Evolutionary conservation across 2,888 invertebrate genomes (phyloP).

Genomic region (Epiblema foenella): DNA sequence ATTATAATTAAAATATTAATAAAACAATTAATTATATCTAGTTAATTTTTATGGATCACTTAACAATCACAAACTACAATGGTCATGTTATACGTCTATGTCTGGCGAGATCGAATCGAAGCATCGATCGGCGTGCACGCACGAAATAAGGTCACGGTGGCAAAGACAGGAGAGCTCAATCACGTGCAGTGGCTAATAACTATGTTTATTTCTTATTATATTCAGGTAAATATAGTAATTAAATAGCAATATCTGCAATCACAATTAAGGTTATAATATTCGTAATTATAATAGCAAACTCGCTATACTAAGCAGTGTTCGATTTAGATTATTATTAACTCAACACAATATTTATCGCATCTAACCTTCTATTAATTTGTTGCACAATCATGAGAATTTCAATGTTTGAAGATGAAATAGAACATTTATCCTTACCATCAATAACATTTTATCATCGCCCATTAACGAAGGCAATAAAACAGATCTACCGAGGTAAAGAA

Average conservation of each 20-base stretch:
- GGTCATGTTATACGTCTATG: constrained; percentile 20
- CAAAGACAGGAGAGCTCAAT: constrained; percentile 2
- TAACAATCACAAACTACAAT: constrained; percentile 22
- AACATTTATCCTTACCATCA: constrained; percentile 36
- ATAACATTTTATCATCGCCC: constrained; percentile 42
- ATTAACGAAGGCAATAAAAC: constrained; percentile 43
- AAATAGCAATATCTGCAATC: neutral
- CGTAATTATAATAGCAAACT: neutral
- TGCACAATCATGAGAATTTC: constrained; percentile 20
- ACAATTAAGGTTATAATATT: neutral
- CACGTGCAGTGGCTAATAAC: neutral
- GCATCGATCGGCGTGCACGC: constrained; percentile 31
- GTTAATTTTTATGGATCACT: neutral
- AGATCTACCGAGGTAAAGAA: constrained; percentile 39
- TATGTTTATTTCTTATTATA: neutral
- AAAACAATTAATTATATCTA: neutral
- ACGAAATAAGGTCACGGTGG: constrained; percentile 35
- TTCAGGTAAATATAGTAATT: constrained; percentile 14
- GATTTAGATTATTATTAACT: neutral
- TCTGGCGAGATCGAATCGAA: constrained; percentile 23
- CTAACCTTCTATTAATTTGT: neutral
- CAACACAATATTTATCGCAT: neutral
- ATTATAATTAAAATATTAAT: neutral
- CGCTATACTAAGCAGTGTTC: neutral
- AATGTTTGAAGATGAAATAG: constrained; percentile 33